Percentiles rank a stretch among this genome's conserved stretches.
phyloP scores from a whole-genome alignment of 2,888 invertebrate genomes.

The Drosophila nr. medialis region DNA sequence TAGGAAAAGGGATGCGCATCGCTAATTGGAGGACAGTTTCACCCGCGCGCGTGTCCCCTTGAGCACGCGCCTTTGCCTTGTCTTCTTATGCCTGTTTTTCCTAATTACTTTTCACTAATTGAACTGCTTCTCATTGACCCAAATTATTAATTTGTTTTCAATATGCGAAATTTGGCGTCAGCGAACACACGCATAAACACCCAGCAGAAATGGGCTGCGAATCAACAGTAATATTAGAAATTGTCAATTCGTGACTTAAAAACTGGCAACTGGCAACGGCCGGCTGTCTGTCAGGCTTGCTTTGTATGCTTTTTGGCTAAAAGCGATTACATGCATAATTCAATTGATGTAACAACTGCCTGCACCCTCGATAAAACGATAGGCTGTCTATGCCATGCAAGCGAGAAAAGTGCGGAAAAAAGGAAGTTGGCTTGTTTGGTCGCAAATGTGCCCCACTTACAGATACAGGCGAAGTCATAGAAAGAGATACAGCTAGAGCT shows the following conservation, averaged over 20 bases:
- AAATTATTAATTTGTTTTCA: conserved; percentile 58
- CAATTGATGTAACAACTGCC: conserved; percentile 68
- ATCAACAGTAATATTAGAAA: conserved; percentile 10
- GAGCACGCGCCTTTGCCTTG: background rate
- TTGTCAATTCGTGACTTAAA: conserved; percentile 19
- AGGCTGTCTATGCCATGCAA: conserved; percentile 3
- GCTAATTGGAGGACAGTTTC: conserved; percentile 60
- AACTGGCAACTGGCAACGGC: background rate
- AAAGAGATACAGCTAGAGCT: background rate
- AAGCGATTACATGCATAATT: conserved; percentile 76
- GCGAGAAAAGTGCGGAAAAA: background rate
- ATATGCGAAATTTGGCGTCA: conserved; percentile 47
- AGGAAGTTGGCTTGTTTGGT: conserved; percentile 1
- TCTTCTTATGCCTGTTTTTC: conserved; percentile 51
- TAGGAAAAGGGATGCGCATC: conserved; percentile 36
- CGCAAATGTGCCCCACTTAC: conserved; percentile 41
- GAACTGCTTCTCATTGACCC: conserved; percentile 25
- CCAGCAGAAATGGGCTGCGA: conserved; percentile 17
- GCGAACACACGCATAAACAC: conserved; percentile 30
- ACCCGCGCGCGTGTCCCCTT: conserved; percentile 1
- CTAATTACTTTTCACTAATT: conserved; percentile 70
- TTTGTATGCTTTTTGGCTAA: conserved; percentile 41
- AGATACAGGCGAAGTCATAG: conserved; percentile 7
- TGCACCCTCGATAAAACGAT: background rate
- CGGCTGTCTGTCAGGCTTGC: conserved; percentile 5